Evolutionary conservation across 2,113 vertebrate genomes (phyloP), one percentile per base, ranked within the genome.

Genomic region (Oryzias curvinotus): DNA sequence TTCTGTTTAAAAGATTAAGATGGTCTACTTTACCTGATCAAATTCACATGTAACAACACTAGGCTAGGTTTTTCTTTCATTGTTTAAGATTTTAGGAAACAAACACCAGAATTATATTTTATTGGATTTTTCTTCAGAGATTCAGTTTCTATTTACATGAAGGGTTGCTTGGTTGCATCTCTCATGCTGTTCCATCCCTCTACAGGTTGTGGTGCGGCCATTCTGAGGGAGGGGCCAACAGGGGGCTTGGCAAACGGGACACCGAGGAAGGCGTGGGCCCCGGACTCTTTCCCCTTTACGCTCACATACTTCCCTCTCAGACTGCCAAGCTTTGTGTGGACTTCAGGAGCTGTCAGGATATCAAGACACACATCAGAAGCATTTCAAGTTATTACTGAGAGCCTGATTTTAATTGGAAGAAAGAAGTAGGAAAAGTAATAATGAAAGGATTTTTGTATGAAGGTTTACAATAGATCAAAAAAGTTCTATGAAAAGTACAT

Each of bases 241-340:
- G 93, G 95, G 2, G 95, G 86, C 80, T 92, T 93, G n/a, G 95
- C 94, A 87, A 94, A 97, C 19, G 94, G 95, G 50, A 96, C 80
- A 5, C 93, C 92, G 42, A 96, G 83, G 85, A 91, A 97, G 76
- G 65, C 78, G 26, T 95, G 72, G 48, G 93, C 88, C 1, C 80
- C 77, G 1, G 50, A 73, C 28, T 91, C 84, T 0, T 81, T 91
- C 14, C 79, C 92, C 63, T 92, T 93, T 46, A 94, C 88, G 0
- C 42, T 82, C 23, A 86, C 1, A 45, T 89, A 87, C 19, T 63
- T 14, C 6, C 87, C 87, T 58, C 25, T 86, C 50, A 89, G 49
- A 30, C 72, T 75, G 1, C 85, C 87, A 0, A 87, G 82, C 45
- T 52, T 19, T 3, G 90, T 89, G 26, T 83, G 86, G 23, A 94